Base-by-base conservation (phyloP, 2,113 vertebrate genomes). In the Gymnogyps californianus region DNA sequence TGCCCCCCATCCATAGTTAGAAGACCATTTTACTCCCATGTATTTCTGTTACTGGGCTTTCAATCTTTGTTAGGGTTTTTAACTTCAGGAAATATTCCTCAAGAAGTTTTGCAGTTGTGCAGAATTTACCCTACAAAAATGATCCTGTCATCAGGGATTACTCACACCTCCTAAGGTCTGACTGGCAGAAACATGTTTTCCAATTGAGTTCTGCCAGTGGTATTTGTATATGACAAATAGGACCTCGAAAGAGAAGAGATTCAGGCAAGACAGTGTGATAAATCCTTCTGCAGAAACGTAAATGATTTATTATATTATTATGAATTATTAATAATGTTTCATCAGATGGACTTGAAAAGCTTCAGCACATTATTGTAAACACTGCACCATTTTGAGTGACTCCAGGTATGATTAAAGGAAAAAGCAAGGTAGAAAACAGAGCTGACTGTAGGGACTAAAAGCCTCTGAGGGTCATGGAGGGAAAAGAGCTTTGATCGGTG, bases 321-420 rank as follows among this genome's bases (percentile, higher is more conserved):
- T 98, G 82, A 98, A 98, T 97, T 96, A 97, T 97, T 97, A 95
- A 98, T 95, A 92, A 89, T 81, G 77, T 87, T 93, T 81, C 82
- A 91, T 93, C 74, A 77, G 80, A 95, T 92, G 71, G 64, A 82
- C 77, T 83, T 95, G 55, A 87, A 94, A 95, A 95, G 86, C 55
- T 95, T 88, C 75, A 95, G 90, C 77, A 79, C 69, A 54, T 89
- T 97, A 93, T 77, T 92, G 26, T 89, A 89, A 93, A 77, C 78
- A 55, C 76, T 90, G 55, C 28, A 96, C 54, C 77, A 92, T 90
- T 93, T 91, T 91, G 49, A 95, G 42, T 87, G 62, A 67, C 47
- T 94, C 38, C 47, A 94, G 86, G 79, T 97, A 87, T 79, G 80
- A 96, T 96, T 97, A 97, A 97, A 95, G 42, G 77, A 83, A 76